Evolutionary conservation across 2,113 vertebrate genomes (phyloP).

Genomic region (Syngnathus scovelli): DNA sequence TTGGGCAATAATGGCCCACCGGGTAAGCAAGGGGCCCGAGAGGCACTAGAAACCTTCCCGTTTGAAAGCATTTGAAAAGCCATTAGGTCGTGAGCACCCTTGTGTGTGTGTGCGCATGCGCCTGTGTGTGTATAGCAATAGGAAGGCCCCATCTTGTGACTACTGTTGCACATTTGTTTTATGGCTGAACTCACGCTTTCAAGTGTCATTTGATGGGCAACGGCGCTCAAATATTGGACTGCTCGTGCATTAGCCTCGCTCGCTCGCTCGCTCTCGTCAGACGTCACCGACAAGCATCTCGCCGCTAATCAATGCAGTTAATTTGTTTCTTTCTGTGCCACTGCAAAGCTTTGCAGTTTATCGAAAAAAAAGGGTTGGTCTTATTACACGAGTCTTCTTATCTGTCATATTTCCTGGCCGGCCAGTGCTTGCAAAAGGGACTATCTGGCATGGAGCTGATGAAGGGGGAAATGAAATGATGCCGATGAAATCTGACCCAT

Average conservation of each 20-base stretch:
- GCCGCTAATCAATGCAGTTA: constrained; percentile 42
- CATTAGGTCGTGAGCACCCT: not conserved
- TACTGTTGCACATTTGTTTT: no score
- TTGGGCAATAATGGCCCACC: not conserved
- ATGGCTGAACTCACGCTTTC: no score
- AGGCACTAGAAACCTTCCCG: constrained; percentile 49
- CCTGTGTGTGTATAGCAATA: not conserved
- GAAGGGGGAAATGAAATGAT: constrained; percentile 70
- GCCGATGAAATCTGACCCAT: constrained; percentile 70
- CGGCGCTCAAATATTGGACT: no score
- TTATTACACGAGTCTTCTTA: constrained; percentile 70
- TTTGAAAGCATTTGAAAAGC: constrained; percentile 27
- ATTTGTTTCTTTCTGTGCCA: constrained; percentile 16
- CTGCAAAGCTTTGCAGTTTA: constrained; percentile 37
- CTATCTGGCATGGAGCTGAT: constrained; percentile 66
- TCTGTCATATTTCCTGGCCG: constrained; percentile 66
- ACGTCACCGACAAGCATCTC: not conserved
- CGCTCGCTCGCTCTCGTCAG: not conserved
- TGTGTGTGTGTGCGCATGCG: not conserved
- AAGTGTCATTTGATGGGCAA: no score
- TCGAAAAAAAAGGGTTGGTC: constrained; percentile 28
- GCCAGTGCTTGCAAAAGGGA: constrained; percentile 63
- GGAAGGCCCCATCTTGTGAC: not conserved
- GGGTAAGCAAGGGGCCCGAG: constrained; percentile 46
- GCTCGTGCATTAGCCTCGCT: no score